Evolutionary conservation across 2,888 invertebrate species (phyloP).

Genomic region (Stenolophus ochropezus): DNA sequence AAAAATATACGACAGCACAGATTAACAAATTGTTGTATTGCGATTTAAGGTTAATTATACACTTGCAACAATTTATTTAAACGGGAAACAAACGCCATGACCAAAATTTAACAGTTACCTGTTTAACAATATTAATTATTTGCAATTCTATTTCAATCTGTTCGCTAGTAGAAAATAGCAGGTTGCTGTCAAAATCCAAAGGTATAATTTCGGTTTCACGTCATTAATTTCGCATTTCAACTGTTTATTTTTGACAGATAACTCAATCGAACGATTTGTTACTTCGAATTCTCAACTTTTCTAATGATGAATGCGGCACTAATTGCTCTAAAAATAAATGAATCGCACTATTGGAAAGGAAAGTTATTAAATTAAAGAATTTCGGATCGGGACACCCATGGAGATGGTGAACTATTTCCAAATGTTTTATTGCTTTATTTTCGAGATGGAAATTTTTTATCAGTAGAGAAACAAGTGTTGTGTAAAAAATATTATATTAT

Average conservation of each 20-base stretch:
- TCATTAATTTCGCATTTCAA: conserved; percentile 47
- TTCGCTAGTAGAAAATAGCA: background rate
- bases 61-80: background rate
- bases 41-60: conserved; percentile 12
- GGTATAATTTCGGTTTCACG: conserved; percentile 22
- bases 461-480: background rate
- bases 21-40: conserved; percentile 22
- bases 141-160: background rate
- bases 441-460: conserved; percentile 3
- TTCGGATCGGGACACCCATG: conserved; percentile 29
- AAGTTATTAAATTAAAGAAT: conserved; percentile 49
- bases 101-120: background rate
- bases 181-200: conserved; percentile 17
- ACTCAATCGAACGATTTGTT: conserved; percentile 39
- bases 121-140: conserved; percentile 17
- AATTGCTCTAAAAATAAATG: conserved; percentile 44
- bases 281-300: background rate
- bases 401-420: conserved; percentile 21
- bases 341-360: conserved; percentile 24
- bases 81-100: background rate
- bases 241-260: conserved; percentile 33
- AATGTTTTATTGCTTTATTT: conserved; percentile 29
- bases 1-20: background rate
- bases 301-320: conserved; percentile 44
- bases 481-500: conserved; percentile 39